A percentile compares a stretch with the other conserved stretches of the same genome.
Conservation (phyloP, 1,140 invertebrate species). For the Triops cancriformis region DNA sequence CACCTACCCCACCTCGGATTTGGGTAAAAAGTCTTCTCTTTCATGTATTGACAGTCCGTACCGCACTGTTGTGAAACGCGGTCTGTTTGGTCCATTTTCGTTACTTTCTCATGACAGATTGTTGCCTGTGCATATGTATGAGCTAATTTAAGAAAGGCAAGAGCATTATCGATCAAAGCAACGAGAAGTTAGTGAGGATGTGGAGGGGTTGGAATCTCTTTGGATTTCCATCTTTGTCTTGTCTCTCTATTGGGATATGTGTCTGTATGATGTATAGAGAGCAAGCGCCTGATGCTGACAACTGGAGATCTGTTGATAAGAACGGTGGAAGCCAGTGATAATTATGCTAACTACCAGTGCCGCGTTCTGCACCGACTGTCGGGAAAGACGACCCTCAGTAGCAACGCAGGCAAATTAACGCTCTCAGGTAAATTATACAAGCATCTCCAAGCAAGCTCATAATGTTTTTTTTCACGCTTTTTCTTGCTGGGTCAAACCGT, state of each 20-base stretch:
- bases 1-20: conserved; percentile 62
- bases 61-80: too few relatives aligned
- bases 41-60: background rate
- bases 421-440: conserved; percentile 44
- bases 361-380: conserved; percentile 41
- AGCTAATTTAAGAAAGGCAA: background rate
- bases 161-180: background rate
- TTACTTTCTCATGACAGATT: background rate
- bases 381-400: conserved; percentile 39
- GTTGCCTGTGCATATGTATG: background rate
- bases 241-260: conserved; percentile 46
- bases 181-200: background rate
- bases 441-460: background rate
- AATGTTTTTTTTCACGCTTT: background rate
- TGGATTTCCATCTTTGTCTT: conserved; percentile 15
- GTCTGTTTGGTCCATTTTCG: too few relatives aligned
- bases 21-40: conserved; percentile 45
- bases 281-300: conserved; percentile 43
- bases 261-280: background rate
- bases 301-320: conserved; percentile 36
- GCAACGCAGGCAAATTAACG: conserved; percentile 41
- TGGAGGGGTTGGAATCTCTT: conserved; percentile 1
- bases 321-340: conserved; percentile 33
- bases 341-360: conserved; percentile 39
- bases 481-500: background rate